Conservation (phyloP, 2,113 vertebrate genomes). For the Tragelaphus strepsiceros region DNA sequence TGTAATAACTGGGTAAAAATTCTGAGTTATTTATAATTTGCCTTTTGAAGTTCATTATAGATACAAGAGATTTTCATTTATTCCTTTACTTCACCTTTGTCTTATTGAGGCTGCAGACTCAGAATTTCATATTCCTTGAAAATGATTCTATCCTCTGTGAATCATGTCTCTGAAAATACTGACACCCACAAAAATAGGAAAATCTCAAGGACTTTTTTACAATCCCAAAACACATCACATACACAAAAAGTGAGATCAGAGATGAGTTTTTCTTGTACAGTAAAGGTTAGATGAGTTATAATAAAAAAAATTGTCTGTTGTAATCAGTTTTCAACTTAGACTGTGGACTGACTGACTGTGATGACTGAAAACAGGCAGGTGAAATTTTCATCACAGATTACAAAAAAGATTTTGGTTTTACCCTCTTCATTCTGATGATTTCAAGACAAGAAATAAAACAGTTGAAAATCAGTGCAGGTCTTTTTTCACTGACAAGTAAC, state of each 20-base stretch:
- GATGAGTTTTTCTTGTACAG: background rate
- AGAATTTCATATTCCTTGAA: slow-evolving; percentile 2
- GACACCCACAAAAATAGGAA: background rate
- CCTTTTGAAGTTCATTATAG: slow-evolving; percentile 31
- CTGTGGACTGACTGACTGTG: background rate
- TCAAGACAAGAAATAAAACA: background rate
- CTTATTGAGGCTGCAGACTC: background rate
- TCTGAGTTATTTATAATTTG: slow-evolving; percentile 44
- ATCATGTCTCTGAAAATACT: slow-evolving; percentile 30
- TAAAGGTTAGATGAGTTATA: background rate
- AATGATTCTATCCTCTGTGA: background rate
- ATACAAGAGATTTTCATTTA: background rate
- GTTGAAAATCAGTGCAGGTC: background rate
- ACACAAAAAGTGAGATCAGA: background rate
- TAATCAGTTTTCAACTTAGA: background rate
- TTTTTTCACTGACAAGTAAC: background rate
- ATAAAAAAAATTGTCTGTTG: background rate
- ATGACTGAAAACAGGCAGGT: background rate
- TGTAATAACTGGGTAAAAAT: slow-evolving; percentile 34
- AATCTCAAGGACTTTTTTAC: background rate
- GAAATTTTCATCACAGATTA: background rate
- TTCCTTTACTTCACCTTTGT: background rate
- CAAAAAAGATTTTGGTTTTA: background rate
- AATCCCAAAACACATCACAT: background rate
- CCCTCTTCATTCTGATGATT: background rate